Evolutionary conservation across 2,888 invertebrate species (phyloP), one percentile per base, ranked within the genome.

Genomic region (Drosophila greeni): DNA sequence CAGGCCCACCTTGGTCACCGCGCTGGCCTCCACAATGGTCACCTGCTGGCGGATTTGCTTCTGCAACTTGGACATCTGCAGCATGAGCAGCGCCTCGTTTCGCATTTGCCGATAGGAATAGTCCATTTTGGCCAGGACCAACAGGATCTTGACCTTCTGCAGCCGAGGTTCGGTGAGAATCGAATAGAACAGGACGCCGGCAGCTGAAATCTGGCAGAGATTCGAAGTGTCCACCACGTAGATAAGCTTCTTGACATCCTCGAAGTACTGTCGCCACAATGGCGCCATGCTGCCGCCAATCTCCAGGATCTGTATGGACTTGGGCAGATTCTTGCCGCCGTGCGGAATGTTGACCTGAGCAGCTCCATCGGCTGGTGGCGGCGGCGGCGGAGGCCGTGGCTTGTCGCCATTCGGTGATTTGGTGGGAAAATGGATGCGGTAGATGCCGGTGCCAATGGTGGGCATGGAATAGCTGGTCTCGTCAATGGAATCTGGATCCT

Each of bases 151-250:
- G 0, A 92, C 91, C 51, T 90, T 90, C 76, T 91, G 91, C 23
- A 95, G 88, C 43, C 90, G 90, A 0, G 95, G 95, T 77, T 95
- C 93, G 0, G 94, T 92, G 23, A 95, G 86, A 42, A 95, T 90
- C 0, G 94, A 93, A 86, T 95, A 95, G 0, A 96, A 89, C 37
- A 95, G 90, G 0, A 95, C 94, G 86, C 89, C 94, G 14, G 95
- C 95, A 2, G 94, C 94, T 2, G 95, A 95, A 82, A 95, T 95
- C 89, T 95, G 95, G 79, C 95, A 95, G 39, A 95, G 89, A 89
- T 95, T 95, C 12, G 95, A 95, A 0, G 94, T 93, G 84, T 96
- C 95, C 18, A 95, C 93, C 1, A 95, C 95, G 82, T 93, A 95
- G 67, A 95, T 92, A 1, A 96, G 91, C 87, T 93, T 93, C 65